Conservation (phyloP, 2,888 invertebrate species). For the Drosophila birchii region DNA sequence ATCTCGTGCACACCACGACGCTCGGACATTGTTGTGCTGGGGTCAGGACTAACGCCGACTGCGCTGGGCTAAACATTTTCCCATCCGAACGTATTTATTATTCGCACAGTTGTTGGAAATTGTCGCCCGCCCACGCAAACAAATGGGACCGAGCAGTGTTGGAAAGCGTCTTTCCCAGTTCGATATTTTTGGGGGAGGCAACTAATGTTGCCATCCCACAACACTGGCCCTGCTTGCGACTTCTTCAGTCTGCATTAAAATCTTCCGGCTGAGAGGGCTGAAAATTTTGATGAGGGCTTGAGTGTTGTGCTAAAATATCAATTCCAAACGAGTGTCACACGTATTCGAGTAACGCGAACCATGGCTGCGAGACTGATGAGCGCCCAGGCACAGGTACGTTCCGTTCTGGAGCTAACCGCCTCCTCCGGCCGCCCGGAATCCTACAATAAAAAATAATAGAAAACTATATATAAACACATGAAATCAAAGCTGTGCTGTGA, state of each 20-base stretch:
- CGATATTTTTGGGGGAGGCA: background rate
- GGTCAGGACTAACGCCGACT: conserved; percentile 37
- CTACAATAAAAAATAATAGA: background rate
- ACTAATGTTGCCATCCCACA: background rate
- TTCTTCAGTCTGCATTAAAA: conserved; percentile 77
- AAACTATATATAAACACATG: conserved; percentile 18
- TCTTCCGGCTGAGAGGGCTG: conserved; percentile 85
- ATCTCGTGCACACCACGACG: conserved; percentile 53
- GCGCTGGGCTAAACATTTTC: conserved; percentile 42
- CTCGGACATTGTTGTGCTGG: conserved; percentile 61
- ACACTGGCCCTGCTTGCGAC: background rate
- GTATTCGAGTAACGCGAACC: conserved; percentile 54
- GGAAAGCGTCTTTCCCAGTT: background rate
- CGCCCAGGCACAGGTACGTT: conserved; percentile 82
- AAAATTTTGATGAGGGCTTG: conserved; percentile 80
- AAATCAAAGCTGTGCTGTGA: conserved; percentile 38
- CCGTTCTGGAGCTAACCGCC: conserved; percentile 15
- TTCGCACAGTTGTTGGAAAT: conserved; percentile 70
- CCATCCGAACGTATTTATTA: conserved; percentile 60
- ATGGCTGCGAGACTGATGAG: conserved; percentile 83
- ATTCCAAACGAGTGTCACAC: conserved; percentile 52
- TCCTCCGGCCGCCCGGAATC: background rate
- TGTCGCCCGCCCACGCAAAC: conserved; percentile 43
- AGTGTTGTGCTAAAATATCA: conserved; percentile 43
- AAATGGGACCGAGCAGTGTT: conserved; percentile 50